phyloP scores from a whole-genome alignment of 2,113 vertebrate genomes.

The Panurus biarmicus region DNA sequence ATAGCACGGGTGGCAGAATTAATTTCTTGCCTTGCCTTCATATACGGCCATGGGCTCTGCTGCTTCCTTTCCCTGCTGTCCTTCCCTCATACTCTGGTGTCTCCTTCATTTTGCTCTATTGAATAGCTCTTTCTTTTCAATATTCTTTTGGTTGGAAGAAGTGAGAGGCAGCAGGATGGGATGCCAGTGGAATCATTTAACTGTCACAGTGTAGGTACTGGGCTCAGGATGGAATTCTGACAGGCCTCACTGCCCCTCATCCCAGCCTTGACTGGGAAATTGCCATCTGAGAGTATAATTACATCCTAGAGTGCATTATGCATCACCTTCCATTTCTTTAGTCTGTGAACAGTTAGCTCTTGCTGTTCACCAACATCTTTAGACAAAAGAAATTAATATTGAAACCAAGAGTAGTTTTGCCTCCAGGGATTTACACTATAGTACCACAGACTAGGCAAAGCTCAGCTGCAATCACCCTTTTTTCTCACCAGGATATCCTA shows the following conservation, averaged over 20 bases:
- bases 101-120: background rate
- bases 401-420: background rate
- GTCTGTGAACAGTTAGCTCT: background rate
- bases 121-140: background rate
- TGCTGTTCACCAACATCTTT: background rate
- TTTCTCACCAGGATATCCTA: background rate
- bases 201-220: background rate
- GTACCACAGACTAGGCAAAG: background rate
- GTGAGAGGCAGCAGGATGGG: background rate
- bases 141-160: background rate
- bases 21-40: background rate
- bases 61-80: background rate
- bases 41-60: background rate
- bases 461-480: background rate
- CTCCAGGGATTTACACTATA: background rate
- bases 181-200: background rate
- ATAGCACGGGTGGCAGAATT: background rate
- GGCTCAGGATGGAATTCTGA: background rate
- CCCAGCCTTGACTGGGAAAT: background rate
- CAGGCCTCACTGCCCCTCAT: background rate
- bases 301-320: background rate
- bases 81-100: background rate
- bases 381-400: background rate
- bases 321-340: background rate
- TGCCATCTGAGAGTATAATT: background rate